A percentile compares a stretch with the other conserved stretches of the same genome.
phyloP scores from a whole-genome alignment of 2,888 invertebrate species.

The Stictocephala bisonia region DNA sequence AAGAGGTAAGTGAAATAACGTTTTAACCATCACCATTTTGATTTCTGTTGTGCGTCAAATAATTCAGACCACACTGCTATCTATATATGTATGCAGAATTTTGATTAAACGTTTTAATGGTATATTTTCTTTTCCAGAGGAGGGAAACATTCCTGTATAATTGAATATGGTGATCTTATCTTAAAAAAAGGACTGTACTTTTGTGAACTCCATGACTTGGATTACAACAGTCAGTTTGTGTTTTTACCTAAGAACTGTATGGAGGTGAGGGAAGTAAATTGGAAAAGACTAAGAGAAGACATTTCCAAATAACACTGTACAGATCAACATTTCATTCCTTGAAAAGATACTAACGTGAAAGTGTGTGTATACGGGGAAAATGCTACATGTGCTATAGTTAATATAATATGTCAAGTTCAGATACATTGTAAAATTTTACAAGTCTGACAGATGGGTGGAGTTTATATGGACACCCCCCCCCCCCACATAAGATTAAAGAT shows the following conservation, averaged over 20 bases:
- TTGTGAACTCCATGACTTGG: slow-evolving; percentile 2
- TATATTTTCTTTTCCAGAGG: too few relatives aligned
- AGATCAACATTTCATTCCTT: slow-evolving; percentile 9
- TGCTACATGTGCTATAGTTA: slow-evolving; percentile 1
- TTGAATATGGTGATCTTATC: slow-evolving; percentile 4
- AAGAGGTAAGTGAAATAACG: too few relatives aligned
- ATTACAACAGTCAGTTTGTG: slow-evolving; percentile 22
- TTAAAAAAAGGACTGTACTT: neutral
- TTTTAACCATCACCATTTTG: too few relatives aligned
- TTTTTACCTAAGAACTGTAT: slow-evolving; percentile 25
- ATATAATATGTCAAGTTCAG: slow-evolving; percentile 1
- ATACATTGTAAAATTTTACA: slow-evolving; percentile 14
- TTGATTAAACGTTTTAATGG: too few relatives aligned
- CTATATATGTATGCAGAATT: too few relatives aligned
- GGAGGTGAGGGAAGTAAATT: slow-evolving; percentile 12
- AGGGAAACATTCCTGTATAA: neutral
- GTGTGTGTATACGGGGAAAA: slow-evolving; percentile 16
- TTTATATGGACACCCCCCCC: neutral
- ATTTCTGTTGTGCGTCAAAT: too few relatives aligned
- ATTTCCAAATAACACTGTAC: slow-evolving; percentile 34
- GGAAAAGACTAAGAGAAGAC: slow-evolving; percentile 22
- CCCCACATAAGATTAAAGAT: too few relatives aligned
- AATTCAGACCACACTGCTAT: too few relatives aligned
- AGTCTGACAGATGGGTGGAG: neutral
- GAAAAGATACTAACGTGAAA: slow-evolving; percentile 5